Percentiles rank a stretch among this genome's conserved stretches.
phyloP scores from a whole-genome alignment of 1,140 invertebrate genomes.

The Nasonia longicornis region DNA sequence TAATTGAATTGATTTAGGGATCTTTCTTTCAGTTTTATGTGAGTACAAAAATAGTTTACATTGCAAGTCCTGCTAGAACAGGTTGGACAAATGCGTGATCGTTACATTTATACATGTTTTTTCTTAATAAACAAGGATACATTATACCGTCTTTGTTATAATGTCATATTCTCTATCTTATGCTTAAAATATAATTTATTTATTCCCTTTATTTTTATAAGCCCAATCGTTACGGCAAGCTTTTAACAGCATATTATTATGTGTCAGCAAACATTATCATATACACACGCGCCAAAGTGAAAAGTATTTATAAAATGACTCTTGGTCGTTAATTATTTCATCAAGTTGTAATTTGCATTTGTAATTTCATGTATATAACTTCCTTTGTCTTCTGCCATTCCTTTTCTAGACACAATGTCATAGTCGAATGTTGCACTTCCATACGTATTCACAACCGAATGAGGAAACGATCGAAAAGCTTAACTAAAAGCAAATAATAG shows the following conservation, averaged over 20 bases:
- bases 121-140: slow-evolving; percentile 46
- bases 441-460: slow-evolving; percentile 64
- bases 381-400: slow-evolving; percentile 35
- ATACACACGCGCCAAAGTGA: slow-evolving; percentile 39
- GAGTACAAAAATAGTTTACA: slow-evolving; percentile 49
- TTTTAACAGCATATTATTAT: slow-evolving; percentile 26
- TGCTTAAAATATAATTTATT: slow-evolving; percentile 42
- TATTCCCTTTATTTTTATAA: slow-evolving; percentile 27
- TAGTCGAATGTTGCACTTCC: slow-evolving; percentile 37
- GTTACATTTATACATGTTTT: slow-evolving; percentile 47
- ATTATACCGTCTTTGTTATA: slow-evolving; percentile 45
- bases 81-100: slow-evolving; percentile 41
- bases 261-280: slow-evolving; percentile 26
- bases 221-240: slow-evolving; percentile 32
- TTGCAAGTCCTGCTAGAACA: slow-evolving; percentile 17
- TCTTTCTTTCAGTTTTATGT: slow-evolving; percentile 37
- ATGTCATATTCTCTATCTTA: slow-evolving; percentile 37
- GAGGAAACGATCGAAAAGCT: slow-evolving; percentile 58
- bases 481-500: slow-evolving; percentile 51
- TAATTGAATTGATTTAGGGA: slow-evolving; percentile 43
- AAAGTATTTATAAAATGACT: slow-evolving; percentile 44
- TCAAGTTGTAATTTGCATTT: slow-evolving; percentile 29
- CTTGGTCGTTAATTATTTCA: slow-evolving; percentile 25
- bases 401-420: slow-evolving; percentile 7
- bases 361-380: slow-evolving; percentile 20